Evolutionary conservation across 2,888 invertebrate species (phyloP).

Genomic region (Drosophila koepferae): DNA sequence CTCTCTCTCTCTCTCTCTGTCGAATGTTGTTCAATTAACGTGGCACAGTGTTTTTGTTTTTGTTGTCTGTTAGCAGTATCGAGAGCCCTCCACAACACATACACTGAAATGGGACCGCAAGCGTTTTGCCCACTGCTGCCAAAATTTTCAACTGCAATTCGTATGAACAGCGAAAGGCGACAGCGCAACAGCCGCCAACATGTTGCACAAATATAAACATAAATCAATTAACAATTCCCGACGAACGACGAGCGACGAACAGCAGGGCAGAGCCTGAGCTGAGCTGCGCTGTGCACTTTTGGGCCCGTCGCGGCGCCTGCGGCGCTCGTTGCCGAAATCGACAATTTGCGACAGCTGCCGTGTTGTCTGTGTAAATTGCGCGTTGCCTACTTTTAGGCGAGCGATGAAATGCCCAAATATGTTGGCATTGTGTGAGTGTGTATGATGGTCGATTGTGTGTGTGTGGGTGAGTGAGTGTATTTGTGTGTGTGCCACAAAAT

Average conservation of each 20-base stretch:
- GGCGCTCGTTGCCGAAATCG: conserved; percentile 64
- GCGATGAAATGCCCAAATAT: conserved; percentile 15
- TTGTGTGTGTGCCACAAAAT: background rate
- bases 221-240: conserved; percentile 78
- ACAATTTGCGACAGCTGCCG: conserved; percentile 60
- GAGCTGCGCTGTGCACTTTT: conserved; percentile 23
- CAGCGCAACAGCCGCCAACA: conserved; percentile 62
- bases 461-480: background rate
- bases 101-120: conserved; percentile 60
- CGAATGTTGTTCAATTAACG: conserved; percentile 81
- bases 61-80: conserved; percentile 54
- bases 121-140: conserved; percentile 56
- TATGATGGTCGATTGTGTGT: background rate
- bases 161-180: conserved; percentile 2
- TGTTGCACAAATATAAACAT: conserved; percentile 81
- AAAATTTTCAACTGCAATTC: conserved; percentile 18
- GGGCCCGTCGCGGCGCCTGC: conserved; percentile 39
- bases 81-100: background rate
- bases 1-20: conserved; percentile 14
- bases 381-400: conserved; percentile 68
- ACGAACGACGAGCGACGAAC: conserved; percentile 5
- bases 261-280: background rate
- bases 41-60: conserved; percentile 71
- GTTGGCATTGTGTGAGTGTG: background rate
- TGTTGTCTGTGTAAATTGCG: conserved; percentile 32